A percentile compares a stretch with the other conserved stretches of the same genome.
Conservation (phyloP, 2,113 vertebrate species). For the Tupaia chinensis region DNA sequence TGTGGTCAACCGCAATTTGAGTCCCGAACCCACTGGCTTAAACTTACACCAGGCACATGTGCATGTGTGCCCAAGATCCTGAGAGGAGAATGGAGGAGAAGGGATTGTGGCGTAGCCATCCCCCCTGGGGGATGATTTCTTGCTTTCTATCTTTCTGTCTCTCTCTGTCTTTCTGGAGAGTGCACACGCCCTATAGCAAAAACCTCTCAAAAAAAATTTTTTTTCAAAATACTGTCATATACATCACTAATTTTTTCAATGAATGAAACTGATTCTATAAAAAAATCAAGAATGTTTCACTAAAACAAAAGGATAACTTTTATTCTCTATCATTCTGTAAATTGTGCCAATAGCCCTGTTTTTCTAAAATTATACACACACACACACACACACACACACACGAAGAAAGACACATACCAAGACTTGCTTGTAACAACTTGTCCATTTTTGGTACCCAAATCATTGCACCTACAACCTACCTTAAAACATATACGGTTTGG, state of each 20-base stretch:
- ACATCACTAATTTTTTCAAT: neutral
- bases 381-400: neutral
- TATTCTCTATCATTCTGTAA: neutral
- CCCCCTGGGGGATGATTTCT: too few relatives aligned
- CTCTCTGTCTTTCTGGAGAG: too few relatives aligned
- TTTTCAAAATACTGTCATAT: neutral
- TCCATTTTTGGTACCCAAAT: neutral
- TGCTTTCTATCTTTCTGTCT: too few relatives aligned
- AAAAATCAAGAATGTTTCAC: slow-evolving; percentile 48
- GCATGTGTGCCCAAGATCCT: too few relatives aligned
- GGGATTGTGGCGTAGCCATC: too few relatives aligned
- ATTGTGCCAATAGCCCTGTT: neutral
- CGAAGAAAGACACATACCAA: neutral
- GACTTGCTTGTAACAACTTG: neutral
- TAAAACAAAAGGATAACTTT: slow-evolving; percentile 17
- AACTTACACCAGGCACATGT: too few relatives aligned
- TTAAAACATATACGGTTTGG: neutral
- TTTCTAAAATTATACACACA: slow-evolving; percentile 32
- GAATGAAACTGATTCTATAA: neutral
- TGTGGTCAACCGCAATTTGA: too few relatives aligned
- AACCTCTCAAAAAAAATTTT: too few relatives aligned
- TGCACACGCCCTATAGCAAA: too few relatives aligned
- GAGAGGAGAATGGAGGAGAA: too few relatives aligned
- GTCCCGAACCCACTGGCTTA: too few relatives aligned
- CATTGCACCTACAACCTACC: neutral